phyloP scores from a whole-genome alignment of 2,113 vertebrate genomes.

The Notarius quadriscutis region DNA sequence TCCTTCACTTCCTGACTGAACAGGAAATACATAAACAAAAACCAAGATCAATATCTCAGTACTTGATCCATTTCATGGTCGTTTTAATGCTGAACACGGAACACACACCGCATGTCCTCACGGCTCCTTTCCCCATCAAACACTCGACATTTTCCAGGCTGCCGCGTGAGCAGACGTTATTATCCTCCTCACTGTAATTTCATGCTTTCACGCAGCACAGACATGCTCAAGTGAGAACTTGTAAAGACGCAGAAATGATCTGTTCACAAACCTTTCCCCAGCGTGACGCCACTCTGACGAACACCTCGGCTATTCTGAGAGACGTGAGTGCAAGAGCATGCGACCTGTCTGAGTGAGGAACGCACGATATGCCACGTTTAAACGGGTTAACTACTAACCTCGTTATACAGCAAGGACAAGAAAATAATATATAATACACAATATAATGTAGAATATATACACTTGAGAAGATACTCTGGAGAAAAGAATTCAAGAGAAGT shows the following conservation, averaged over 20 bases:
- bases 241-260: slow-evolving; percentile 25
- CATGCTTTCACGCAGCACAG: slow-evolving; percentile 11
- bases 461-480: neutral
- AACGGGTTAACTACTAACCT: neutral
- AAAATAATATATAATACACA: neutral
- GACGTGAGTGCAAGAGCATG: neutral
- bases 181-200: slow-evolving; percentile 39
- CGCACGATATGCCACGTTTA: neutral
- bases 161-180: neutral
- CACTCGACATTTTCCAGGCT: neutral
- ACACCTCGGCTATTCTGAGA: neutral
- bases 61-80: neutral
- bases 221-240: slow-evolving; percentile 40
- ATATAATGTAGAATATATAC: neutral
- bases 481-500: neutral
- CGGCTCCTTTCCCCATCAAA: neutral
- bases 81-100: neutral
- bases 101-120: neutral
- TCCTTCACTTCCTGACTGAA: neutral
- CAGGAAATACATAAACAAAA: neutral
- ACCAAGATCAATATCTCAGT: neutral
- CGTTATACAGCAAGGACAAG: neutral
- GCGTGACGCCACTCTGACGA: neutral
- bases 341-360: neutral
- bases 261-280: neutral